Base-by-base conservation (phyloP, 1,140 invertebrate species). In the Trichonephila clavata region DNA sequence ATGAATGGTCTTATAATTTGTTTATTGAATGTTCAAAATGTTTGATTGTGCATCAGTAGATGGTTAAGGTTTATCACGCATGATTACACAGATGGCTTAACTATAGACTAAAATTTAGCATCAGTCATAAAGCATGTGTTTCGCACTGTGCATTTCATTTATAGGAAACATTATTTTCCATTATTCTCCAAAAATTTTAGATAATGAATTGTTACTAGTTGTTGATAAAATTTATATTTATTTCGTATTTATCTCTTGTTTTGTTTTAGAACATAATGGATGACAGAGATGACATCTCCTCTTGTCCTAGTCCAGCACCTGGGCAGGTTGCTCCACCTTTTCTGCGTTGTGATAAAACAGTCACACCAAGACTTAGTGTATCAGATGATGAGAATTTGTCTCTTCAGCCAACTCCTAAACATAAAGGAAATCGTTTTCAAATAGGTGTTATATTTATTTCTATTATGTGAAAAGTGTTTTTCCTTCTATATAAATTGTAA, bases 261-360 rank as follows among this genome's bases (percentile, higher is more conserved):
- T 43, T 21, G 18, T 87, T 87, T 87, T 27, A 95, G 95, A 95
- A 95, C 77, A 94, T 95, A 65, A 92, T 94, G 24, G 95, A 95
- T 77, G 95, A 95, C 21, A 92, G 94, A 81, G 94, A 95, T 68
- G 94, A 95, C 83, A 24, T 92, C 43, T 90, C 83, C 63, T 88
- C 90, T 65, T 94, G 94, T 84, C 94, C 94, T 14, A 95, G 94
- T 92, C 94, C 94, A 50, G 91, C 94, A 71, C 94, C 95, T 68
- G 95, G 95, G 39, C 95, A 95, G 92, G 95, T 95, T 94, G 95
- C 95, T n/a, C 94, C 95, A 77, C 95, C 95, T 50, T 86, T 95
- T 43, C 92, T 94, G 16, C 94, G 94, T 39, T 95, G 94, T 90
- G 95, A 95, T 89, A 94, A 95, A 21, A 93, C 94, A 18, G 89